These are phyloP conservation scores for Smittia sp. DNA, from an alignment of 2,888 invertebrate species.

Conservation along the genomic window DNA sequence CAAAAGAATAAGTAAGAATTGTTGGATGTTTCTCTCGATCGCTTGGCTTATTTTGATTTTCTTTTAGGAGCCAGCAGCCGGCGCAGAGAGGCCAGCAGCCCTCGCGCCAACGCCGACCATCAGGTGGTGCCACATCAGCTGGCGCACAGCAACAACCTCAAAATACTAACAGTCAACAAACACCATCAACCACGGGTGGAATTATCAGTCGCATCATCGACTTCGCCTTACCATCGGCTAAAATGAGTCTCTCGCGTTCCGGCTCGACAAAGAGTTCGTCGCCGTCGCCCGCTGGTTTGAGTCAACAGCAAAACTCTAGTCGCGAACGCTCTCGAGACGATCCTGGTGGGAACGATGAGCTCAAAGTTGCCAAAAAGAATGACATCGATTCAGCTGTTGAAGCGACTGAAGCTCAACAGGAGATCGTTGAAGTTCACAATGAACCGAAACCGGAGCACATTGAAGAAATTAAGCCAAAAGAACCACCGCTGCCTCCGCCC, in stretches of 20 bases:
- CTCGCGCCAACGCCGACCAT: conserved; percentile 16
- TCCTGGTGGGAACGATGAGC: neutral
- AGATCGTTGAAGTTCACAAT: neutral
- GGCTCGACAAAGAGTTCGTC: conserved; percentile 12
- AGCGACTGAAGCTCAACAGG: conserved; percentile 19
- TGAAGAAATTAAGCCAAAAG: neutral
- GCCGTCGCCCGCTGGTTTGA: neutral
- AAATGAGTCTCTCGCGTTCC: conserved; percentile 37
- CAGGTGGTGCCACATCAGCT: neutral
- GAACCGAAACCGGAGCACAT: neutral
- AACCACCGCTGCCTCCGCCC: conserved; percentile 29
- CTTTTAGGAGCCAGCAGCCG: conserved; percentile 23
- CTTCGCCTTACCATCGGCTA: conserved; percentile 39
- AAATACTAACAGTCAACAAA: neutral
- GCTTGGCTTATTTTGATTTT: neutral
- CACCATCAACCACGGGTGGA: conserved; percentile 37
- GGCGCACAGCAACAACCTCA: neutral
- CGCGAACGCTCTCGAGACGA: neutral
- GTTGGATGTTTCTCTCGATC: neutral
- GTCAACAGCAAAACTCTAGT: conserved; percentile 4
- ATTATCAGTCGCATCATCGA: conserved; percentile 38
- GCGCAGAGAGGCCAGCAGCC: conserved; percentile 24
- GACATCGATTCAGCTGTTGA: conserved; percentile 32
- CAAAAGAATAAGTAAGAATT: conserved; percentile 38
- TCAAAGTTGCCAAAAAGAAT: conserved; percentile 24